Evolutionary conservation across 2,797 vertebrate species (phyloP).

Genomic region (Oreonectes daqikongensis): DNA sequence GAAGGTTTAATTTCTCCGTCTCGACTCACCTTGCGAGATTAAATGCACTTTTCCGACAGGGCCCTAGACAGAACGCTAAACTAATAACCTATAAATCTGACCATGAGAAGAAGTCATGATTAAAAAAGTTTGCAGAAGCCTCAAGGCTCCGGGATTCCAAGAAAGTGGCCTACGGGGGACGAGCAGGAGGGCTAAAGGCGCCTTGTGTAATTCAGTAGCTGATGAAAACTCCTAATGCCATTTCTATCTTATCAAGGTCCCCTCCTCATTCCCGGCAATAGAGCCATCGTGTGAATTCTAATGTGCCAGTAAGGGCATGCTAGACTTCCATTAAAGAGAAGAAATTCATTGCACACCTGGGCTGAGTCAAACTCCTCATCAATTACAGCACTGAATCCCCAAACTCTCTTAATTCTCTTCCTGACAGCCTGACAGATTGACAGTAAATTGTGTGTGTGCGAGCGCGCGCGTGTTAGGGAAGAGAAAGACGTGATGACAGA

Average conservation of each 20-base stretch:
- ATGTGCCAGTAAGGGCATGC: conserved; percentile 60
- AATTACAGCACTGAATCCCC: conserved; percentile 32
- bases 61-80: conserved; percentile 66
- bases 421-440: conserved; percentile 32
- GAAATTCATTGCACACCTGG: conserved; percentile 35
- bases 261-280: conserved; percentile 63
- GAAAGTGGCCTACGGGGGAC: conserved; percentile 25
- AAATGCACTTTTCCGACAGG: conserved; percentile 52
- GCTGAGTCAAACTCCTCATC: conserved; percentile 38
- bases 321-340: conserved; percentile 51
- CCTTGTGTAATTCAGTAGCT: conserved; percentile 69
- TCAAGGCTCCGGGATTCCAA: conserved; percentile 63
- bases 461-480: background rate
- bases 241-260: conserved; percentile 74
- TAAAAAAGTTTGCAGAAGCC: conserved; percentile 71
- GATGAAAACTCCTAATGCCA: conserved; percentile 73
- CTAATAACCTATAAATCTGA: conserved; percentile 73
- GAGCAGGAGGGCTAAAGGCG: conserved; percentile 56
- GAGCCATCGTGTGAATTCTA: conserved; percentile 70
- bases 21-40: conserved; percentile 42
- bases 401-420: conserved; percentile 40
- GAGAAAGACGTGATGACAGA: background rate
- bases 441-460: conserved; percentile 20
- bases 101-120: conserved; percentile 69
- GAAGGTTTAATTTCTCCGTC: conserved; percentile 41